Conservation (phyloP, 2,797 vertebrate genomes). For the Masticophis lateralis region DNA sequence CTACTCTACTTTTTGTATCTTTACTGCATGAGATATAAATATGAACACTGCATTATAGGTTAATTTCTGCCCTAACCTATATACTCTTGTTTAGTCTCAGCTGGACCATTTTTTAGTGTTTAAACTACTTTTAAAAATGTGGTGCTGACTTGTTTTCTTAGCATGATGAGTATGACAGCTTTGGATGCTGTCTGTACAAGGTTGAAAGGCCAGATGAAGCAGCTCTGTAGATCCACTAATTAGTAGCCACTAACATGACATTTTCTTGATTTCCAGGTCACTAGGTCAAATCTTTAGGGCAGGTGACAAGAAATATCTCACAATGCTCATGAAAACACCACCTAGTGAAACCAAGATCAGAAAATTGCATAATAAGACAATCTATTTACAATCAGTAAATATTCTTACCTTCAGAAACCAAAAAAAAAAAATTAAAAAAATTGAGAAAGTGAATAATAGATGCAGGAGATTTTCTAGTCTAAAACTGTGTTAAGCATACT, state of each 20-base stretch:
- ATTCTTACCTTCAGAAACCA: neutral
- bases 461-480: constrained; percentile 6
- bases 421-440: neutral
- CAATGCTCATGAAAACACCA: constrained; percentile 58
- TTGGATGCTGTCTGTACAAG: constrained; percentile 60
- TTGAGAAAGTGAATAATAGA: neutral
- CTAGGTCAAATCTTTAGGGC: constrained; percentile 69
- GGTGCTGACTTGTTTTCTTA: constrained; percentile 69
- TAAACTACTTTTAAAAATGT: constrained; percentile 35
- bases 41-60: constrained; percentile 40
- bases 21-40: constrained; percentile 34
- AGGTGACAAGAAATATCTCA: constrained; percentile 60
- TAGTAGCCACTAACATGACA: constrained; percentile 80
- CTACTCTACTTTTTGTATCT: neutral
- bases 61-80: constrained; percentile 64
- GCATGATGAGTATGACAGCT: constrained; percentile 75
- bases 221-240: constrained; percentile 76
- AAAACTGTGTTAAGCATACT: neutral
- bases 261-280: constrained; percentile 74
- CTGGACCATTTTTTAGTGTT: constrained; percentile 44
- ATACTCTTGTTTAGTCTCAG: constrained; percentile 63
- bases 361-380: constrained; percentile 26
- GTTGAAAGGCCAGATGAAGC: constrained; percentile 74
- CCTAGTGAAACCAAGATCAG: constrained; percentile 39
- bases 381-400: constrained; percentile 6